A percentile compares a stretch with the other conserved stretches of the same genome.
Evolutionary conservation across 2,797 vertebrate species (phyloP).

Genomic region (Cynodonichthys magdalenae): DNA sequence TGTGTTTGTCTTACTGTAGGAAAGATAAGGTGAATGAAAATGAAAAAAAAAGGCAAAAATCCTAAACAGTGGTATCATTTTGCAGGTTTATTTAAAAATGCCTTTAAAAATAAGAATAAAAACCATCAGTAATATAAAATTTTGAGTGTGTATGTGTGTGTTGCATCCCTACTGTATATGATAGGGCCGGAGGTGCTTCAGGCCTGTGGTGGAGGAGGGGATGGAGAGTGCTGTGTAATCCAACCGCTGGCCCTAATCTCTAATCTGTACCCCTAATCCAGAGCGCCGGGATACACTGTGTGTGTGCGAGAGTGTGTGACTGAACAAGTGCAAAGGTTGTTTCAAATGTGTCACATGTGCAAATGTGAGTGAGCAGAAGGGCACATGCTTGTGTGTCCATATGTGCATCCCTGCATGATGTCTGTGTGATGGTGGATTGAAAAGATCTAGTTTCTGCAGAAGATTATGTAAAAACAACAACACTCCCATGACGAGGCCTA

Average conservation of each 20-base stretch:
- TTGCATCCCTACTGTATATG: constrained; percentile 43
- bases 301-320: constrained; percentile 28
- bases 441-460: constrained; percentile 41
- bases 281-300: constrained; percentile 49
- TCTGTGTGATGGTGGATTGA: constrained; percentile 50
- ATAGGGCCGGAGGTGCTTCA: constrained; percentile 53
- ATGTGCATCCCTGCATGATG: constrained; percentile 24
- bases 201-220: constrained; percentile 63
- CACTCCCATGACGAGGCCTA: constrained; percentile 44
- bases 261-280: constrained; percentile 83
- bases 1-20: neutral
- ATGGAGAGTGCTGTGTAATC: constrained; percentile 74
- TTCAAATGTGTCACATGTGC: constrained; percentile 41
- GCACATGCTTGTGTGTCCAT: constrained; percentile 15
- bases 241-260: constrained; percentile 77
- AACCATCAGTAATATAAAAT: constrained; percentile 40
- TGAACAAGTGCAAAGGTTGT: constrained; percentile 47
- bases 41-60: neutral
- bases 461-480: constrained; percentile 62
- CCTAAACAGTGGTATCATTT: constrained; percentile 19
- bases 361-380: constrained; percentile 39
- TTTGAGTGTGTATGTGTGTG: constrained; percentile 9
- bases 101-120: too few relatives aligned
- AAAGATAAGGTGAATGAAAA: neutral
- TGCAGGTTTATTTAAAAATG: constrained; percentile 36